Conservation (phyloP, 2,888 invertebrate species). For the Patella depressa region DNA sequence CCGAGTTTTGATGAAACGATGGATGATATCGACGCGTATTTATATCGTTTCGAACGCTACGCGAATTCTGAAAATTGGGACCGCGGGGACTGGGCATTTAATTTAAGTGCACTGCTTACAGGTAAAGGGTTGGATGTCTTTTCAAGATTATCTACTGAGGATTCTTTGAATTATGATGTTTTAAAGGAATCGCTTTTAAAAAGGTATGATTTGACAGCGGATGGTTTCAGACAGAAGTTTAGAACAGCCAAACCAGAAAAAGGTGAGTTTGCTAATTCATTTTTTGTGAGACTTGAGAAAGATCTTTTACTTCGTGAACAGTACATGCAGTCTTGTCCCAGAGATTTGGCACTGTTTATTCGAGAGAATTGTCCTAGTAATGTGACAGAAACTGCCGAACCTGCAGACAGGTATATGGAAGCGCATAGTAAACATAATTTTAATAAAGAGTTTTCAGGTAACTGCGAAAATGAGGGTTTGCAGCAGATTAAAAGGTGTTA, state of each 20-base stretch:
- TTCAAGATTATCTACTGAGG: slow-evolving; percentile 1
- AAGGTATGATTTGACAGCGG: neutral
- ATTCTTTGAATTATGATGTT: neutral
- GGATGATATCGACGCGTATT: slow-evolving; percentile 6
- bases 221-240: neutral
- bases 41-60: slow-evolving; percentile 2
- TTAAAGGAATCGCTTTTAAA: neutral
- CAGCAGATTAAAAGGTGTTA: neutral
- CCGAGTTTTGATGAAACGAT: slow-evolving; percentile 8
- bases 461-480: neutral
- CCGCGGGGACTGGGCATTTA: neutral
- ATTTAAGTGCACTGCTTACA: slow-evolving; percentile 7
- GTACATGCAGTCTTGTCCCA: slow-evolving; percentile 19
- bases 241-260: neutral
- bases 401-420: slow-evolving; percentile 27
- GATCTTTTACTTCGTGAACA: slow-evolving; percentile 25
- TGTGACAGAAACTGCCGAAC: slow-evolving; percentile 17
- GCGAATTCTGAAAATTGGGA: neutral
- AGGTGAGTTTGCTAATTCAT: neutral
- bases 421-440: slow-evolving; percentile 1
- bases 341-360: slow-evolving; percentile 18
- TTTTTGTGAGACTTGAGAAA: slow-evolving; percentile 4
- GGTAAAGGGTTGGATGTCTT: slow-evolving; percentile 11
- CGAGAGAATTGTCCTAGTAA: slow-evolving; percentile 15
- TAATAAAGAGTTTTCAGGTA: neutral